Conservation (phyloP, 1,140 invertebrate species). For the Drosophila azteca region DNA sequence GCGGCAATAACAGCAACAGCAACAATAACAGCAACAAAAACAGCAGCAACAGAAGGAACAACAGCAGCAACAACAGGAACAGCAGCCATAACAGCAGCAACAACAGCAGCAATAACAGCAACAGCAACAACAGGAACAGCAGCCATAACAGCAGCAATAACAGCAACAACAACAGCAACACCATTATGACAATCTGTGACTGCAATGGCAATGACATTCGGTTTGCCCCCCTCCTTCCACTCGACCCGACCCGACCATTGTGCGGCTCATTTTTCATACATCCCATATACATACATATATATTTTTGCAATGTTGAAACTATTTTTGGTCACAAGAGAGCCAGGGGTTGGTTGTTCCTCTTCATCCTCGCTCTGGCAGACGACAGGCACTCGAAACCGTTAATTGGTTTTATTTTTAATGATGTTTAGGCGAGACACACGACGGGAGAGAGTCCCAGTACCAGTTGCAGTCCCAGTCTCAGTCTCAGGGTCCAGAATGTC, state of each 20-base stretch:
- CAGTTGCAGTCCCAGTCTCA: no score
- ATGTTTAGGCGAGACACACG: constrained; percentile 64
- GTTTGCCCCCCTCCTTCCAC: constrained; percentile 1
- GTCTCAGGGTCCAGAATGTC: no score
- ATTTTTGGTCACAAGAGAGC: constrained; percentile 46
- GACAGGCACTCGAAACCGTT: constrained; percentile 68
- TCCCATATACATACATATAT: constrained; percentile 13
- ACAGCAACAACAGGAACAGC: no score
- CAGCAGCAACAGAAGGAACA: no score
- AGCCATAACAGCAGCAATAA: constrained; percentile 24
- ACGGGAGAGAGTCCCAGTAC: no score
- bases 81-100: no score
- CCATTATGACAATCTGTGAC: constrained; percentile 50
- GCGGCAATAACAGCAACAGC: no score
- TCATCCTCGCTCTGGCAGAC: constrained; percentile 12
- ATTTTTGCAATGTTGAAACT: constrained; percentile 62
- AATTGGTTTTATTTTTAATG: constrained; percentile 78
- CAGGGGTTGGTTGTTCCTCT: constrained; percentile 13
- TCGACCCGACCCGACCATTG: constrained; percentile 25
- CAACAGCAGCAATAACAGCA: no score
- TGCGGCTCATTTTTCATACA: constrained; percentile 53
- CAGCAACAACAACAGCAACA: constrained; percentile 28
- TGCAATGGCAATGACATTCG: constrained; percentile 71
- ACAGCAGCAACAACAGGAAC: no score
- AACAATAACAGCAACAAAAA: no score